Evolutionary conservation across 2,797 vertebrate genomes (phyloP), one percentile per base, ranked within the genome.

Genomic region (Pseudomugil gertrudae): DNA sequence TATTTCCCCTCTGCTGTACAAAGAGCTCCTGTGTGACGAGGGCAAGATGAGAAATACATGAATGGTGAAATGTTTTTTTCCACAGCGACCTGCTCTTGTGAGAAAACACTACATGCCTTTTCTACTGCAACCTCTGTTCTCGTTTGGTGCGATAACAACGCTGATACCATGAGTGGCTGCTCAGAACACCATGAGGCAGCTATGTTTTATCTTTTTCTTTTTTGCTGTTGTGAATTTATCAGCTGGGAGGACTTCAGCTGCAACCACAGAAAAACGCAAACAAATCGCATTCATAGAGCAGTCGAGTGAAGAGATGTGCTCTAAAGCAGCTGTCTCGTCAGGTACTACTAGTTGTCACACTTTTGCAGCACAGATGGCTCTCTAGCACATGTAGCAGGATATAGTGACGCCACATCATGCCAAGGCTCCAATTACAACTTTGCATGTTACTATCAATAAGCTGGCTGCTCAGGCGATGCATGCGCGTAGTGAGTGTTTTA

Each of bases 1-100:
- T 73, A 83, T 73, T 85, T 86, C 80, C 81, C 82, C 51, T 72
- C 63, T 10, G 69, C 66, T 64, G 43, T 64, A 92, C 89, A 92
- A 92, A 92, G 90, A 89, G 72, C 80, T 71, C 72, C 84, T 91
- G 88, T 92, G 80, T 83, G 74, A 65, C 8, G 1, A 64, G 66
- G 68, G 73, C 52, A 76, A 75, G 79, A 84, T 66, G 77, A 87
- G 84, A 74, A 84, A 84, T 60, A 69, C 72, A 78, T 58, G 65
- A 83, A 66, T 2, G 9, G 68, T 67, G 70, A 59, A 60, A 66
- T 60, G 64, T 69, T 56, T 81, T 80, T 84, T 85, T 81, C 84
- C 78, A 79, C 48, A 52, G 72, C 64, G 79, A 86, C 84, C 77
- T 79, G 78, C 78, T 75, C 62, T 58, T 61, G 47, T 69, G 50